Evolutionary conservation across 2,888 invertebrate species (phyloP).

Genomic region (Ectemnius continuus): DNA sequence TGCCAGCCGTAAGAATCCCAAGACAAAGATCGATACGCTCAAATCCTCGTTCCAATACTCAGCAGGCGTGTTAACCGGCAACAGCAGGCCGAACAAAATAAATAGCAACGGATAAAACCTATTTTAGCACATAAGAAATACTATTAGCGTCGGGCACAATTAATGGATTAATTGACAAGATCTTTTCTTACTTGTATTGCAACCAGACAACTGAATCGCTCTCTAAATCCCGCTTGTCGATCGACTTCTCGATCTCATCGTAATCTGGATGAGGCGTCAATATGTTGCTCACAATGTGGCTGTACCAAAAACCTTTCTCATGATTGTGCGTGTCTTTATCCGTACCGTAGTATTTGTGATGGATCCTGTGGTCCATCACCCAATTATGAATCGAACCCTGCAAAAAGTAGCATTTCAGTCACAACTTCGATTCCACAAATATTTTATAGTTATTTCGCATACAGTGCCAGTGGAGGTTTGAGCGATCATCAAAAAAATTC

Average conservation of each 20-base stretch:
- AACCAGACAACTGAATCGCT: constrained; percentile 88
- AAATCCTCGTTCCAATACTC: constrained; percentile 89
- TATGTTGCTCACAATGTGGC: constrained; percentile 88
- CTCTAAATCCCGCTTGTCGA: constrained; percentile 90
- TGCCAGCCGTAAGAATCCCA: constrained; percentile 85
- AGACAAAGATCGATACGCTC: constrained; percentile 82
- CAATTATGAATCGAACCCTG: constrained; percentile 92
- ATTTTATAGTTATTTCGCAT: constrained; percentile 68
- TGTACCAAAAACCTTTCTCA: constrained; percentile 88
- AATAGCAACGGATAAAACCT: constrained; percentile 87
- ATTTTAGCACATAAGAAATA: neutral
- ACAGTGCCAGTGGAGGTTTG: constrained; percentile 95
- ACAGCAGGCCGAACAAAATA: constrained; percentile 80
- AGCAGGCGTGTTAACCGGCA: constrained; percentile 87
- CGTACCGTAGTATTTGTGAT: constrained; percentile 88
- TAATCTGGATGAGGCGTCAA: constrained; percentile 83
- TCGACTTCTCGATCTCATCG: constrained; percentile 81
- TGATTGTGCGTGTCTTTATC: constrained; percentile 90
- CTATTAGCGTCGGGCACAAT: neutral
- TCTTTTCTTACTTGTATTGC: constrained; percentile 85
- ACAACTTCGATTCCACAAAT: too few species aligned
- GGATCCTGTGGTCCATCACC: constrained; percentile 89
- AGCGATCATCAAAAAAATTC: constrained; percentile 87
- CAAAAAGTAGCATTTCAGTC: neutral
- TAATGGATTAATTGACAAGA: neutral